These are phyloP conservation scores for Andrena flavipes DNA, from an alignment of 2,888 invertebrate species.

Conservation along the genomic window DNA sequence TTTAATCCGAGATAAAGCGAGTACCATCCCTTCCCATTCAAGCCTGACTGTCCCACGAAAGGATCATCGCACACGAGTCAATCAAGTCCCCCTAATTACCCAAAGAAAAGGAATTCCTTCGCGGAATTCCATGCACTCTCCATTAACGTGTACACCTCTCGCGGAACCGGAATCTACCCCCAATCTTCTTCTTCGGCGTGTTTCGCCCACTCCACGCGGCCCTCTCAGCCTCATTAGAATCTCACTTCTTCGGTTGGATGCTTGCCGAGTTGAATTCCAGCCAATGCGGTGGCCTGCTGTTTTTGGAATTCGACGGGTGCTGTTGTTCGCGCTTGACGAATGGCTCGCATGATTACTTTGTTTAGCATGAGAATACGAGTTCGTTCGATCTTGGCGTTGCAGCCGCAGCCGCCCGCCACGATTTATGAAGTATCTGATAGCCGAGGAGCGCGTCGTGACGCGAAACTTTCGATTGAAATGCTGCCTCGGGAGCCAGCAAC, in stretches of 20 bases:
- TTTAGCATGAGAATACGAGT: slow-evolving; percentile 62
- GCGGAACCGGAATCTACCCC: neutral
- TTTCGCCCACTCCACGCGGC: neutral
- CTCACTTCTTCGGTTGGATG: slow-evolving; percentile 69
- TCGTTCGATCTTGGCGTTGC: slow-evolving; percentile 43
- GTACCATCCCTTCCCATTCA: no score
- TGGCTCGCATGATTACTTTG: slow-evolving; percentile 67
- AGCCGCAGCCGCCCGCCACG: slow-evolving; percentile 2
- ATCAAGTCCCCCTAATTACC: no score
- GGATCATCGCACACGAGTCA: no score
- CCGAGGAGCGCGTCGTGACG: slow-evolving; percentile 29
- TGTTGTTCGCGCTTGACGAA: slow-evolving; percentile 63
- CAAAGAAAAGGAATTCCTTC: no score
- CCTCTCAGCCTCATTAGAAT: slow-evolving; percentile 68
- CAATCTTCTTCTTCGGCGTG: neutral
- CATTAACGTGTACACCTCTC: neutral
- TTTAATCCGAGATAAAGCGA: no score
- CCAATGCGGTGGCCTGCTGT: slow-evolving; percentile 68
- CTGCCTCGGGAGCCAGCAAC: neutral
- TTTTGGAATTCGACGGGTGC: slow-evolving; percentile 68
- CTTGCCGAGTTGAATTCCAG: slow-evolving; percentile 71
- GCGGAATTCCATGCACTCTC: neutral
- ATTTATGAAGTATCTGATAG: slow-evolving; percentile 64
- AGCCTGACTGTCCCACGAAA: no score
- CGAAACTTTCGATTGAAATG: slow-evolving; percentile 49